phyloP scores from a whole-genome alignment of 2,888 invertebrate species.

The Tenthredo livida region DNA sequence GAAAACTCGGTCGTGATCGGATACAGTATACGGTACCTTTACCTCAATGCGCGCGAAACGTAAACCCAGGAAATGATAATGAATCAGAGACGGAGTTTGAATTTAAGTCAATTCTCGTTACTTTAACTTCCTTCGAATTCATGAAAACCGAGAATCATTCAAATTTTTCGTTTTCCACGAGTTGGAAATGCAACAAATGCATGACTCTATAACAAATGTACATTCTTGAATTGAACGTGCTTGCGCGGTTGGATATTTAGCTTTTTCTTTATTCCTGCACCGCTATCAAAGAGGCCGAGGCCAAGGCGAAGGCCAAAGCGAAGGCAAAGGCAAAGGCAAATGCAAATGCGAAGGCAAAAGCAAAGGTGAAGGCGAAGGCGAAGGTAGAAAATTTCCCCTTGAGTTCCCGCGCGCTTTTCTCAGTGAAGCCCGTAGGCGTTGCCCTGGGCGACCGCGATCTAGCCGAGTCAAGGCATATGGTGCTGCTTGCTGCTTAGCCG shows the following conservation, averaged over 20 bases:
- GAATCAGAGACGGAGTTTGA: not conserved
- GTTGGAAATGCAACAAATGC: not conserved
- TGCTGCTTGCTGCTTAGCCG: constrained; percentile 13
- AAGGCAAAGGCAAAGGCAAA: constrained; percentile 22
- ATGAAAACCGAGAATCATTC: not conserved
- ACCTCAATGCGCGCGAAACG: not conserved
- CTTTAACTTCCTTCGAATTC: not conserved
- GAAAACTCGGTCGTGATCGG: constrained; percentile 46
- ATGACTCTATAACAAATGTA: no score
- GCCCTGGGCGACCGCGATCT: constrained; percentile 24
- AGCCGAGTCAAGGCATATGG: constrained; percentile 14
- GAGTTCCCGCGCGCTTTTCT: constrained; percentile 39
- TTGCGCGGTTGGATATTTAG: not conserved
- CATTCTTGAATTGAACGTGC: not conserved
- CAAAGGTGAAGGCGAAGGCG: constrained; percentile 32
- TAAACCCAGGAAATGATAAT: not conserved
- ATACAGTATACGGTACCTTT: not conserved
- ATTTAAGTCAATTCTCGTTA: not conserved
- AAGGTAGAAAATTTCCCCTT: not conserved
- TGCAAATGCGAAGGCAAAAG: constrained; percentile 4
- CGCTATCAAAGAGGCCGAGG: not conserved
- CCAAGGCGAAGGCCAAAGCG: constrained; percentile 26
- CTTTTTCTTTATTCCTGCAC: not conserved
- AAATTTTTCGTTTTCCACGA: not conserved
- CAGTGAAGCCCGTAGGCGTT: constrained; percentile 19